Conservation (phyloP, 2,113 vertebrate species). For the Bubalus kerabau region DNA sequence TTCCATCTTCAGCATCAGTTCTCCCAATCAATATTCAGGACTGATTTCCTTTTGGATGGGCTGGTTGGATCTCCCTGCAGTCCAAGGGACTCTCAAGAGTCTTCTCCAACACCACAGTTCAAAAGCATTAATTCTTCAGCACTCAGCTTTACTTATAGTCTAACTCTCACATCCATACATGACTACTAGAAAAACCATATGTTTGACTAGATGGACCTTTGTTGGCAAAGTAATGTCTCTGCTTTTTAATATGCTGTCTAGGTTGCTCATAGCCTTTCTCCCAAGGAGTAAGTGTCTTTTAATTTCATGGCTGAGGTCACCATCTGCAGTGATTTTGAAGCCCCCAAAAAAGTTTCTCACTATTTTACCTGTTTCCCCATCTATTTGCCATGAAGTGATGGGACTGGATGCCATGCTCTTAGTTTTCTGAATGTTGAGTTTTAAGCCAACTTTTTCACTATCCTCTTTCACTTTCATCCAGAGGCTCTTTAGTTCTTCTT, state of each 20-base stretch:
- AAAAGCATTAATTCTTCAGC: background rate
- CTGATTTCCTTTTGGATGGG: background rate
- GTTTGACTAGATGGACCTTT: background rate
- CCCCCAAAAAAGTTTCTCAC: background rate
- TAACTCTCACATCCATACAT: background rate
- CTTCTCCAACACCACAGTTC: background rate
- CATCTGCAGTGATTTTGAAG: background rate
- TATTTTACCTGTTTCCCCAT: background rate
- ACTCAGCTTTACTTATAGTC: background rate
- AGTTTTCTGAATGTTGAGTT: background rate
- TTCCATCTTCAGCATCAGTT: background rate
- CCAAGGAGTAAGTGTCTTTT: background rate
- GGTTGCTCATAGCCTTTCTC: background rate
- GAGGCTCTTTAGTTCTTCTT: background rate
- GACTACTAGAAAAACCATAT: background rate
- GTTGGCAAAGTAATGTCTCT: background rate
- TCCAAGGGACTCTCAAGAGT: background rate
- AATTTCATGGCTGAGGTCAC: background rate
- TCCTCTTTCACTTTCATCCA: background rate
- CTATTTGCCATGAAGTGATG: background rate
- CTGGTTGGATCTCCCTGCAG: background rate
- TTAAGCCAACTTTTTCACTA: background rate
- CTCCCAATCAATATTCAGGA: background rate
- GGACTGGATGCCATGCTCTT: background rate
- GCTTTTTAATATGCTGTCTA: background rate